Evolutionary conservation across 92 coral and sea anemone genomes (phyloP).

Genomic region (Siderastrea siderea): DNA sequence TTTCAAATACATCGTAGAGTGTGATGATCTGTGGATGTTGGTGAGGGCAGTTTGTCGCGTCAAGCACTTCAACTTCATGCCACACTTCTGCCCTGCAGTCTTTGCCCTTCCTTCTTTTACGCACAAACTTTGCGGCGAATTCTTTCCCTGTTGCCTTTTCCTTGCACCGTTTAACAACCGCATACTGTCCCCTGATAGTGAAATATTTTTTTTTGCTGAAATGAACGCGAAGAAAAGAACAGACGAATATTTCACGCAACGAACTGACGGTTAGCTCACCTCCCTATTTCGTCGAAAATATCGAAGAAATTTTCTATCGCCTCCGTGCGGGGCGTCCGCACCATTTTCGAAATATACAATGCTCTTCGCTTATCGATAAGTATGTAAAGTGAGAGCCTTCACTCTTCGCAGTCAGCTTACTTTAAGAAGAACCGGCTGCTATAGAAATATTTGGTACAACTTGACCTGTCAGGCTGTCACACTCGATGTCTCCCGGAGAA

Average conservation of each 20-base stretch:
- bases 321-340: conserved; percentile 73
- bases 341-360: conserved; percentile 39
- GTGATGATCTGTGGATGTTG: conserved; percentile 88
- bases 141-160: conserved; percentile 82
- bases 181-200: conserved; percentile 83
- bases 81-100: conserved; percentile 92
- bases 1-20: conserved; percentile 89
- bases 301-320: conserved; percentile 86
- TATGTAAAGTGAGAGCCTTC: conserved; percentile 1
- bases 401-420: conserved; percentile 11
- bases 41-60: conserved; percentile 73
- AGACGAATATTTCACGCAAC: conserved; percentile 17
- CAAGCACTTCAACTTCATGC: conserved; percentile 94
- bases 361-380: conserved; percentile 4
- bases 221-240: neutral
- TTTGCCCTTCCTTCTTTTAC: conserved; percentile 91
- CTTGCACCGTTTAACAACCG: conserved; percentile 81
- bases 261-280: conserved; percentile 52
- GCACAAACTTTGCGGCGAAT: conserved; percentile 91
- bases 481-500: conserved; percentile 16
- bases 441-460: conserved; percentile 9
- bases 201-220: conserved; percentile 2
- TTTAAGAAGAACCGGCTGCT: conserved; percentile 1
- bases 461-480: conserved; percentile 54
- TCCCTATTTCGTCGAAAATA: conserved; percentile 85